phyloP scores from a whole-genome alignment of 2,797 vertebrate genomes.

The Cuniculus paca region DNA sequence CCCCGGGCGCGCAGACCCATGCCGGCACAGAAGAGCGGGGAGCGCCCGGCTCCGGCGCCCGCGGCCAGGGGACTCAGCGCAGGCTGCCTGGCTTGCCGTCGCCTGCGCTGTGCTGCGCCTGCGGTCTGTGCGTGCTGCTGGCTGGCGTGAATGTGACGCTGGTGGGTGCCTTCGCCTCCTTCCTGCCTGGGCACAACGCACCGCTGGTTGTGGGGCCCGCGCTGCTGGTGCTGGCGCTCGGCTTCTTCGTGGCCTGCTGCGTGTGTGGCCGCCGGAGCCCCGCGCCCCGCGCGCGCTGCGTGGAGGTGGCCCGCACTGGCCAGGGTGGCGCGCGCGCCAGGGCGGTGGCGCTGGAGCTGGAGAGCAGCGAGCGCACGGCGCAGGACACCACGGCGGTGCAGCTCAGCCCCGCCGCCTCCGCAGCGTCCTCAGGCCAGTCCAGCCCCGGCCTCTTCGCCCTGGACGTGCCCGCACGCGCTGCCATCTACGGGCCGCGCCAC shows the following conservation, averaged over 20 bases:
- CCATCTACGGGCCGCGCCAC: conserved; percentile 80
- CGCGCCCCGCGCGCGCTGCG: conserved; percentile 82
- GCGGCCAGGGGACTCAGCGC: conserved; percentile 83
- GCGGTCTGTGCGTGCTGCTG: conserved; percentile 97
- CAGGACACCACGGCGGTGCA: conserved; percentile 96
- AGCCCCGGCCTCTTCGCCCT: conserved; percentile 87
- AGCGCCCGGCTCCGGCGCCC: conserved; percentile 84
- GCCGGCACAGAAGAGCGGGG: conserved; percentile 87
- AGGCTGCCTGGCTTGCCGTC: conserved; percentile 93
- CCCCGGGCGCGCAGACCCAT: background rate
- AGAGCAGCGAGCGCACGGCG: conserved; percentile 95
- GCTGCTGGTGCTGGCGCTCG: conserved; percentile 92
- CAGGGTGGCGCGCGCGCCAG: conserved; percentile 90
- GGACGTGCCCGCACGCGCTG: conserved; percentile 85
- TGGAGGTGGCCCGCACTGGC: conserved; percentile 62
- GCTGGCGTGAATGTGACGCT: conserved; percentile 98
- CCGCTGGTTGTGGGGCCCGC: conserved; percentile 95
- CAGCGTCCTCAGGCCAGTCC: conserved; percentile 91
- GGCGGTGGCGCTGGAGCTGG: conserved; percentile 93
- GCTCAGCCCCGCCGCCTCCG: conserved; percentile 95
- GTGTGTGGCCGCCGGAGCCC: conserved; percentile 92
- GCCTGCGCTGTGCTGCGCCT: conserved; percentile 96
- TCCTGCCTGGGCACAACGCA: conserved; percentile 92
- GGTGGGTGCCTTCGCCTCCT: conserved; percentile 95
- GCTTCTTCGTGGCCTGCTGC: conserved; percentile 95